Evolutionary conservation across 1,140 invertebrate genomes (phyloP).

Genomic region (Cotesia vestalis): DNA sequence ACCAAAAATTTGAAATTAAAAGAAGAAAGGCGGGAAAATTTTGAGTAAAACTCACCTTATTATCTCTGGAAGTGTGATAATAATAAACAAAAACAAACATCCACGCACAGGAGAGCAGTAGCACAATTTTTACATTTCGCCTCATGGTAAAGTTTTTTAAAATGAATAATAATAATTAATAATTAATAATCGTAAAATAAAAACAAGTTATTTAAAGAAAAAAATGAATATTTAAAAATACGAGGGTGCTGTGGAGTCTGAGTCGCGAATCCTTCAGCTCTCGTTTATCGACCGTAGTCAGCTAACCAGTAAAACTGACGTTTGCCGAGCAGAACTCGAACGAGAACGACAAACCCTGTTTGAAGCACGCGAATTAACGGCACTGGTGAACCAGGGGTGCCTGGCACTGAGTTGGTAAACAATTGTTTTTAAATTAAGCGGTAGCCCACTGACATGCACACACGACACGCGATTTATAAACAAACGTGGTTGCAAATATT

Average conservation of each 20-base stretch:
- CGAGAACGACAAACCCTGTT: not conserved
- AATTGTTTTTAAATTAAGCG: no score
- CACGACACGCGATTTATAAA: not conserved
- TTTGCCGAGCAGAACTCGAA: not conserved
- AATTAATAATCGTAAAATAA: no score
- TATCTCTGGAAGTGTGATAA: slow-evolving; percentile 65
- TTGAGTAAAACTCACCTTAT: slow-evolving; percentile 51
- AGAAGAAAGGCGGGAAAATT: slow-evolving; percentile 13
- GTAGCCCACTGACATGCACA: slow-evolving; percentile 5
- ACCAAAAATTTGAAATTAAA: not conserved
- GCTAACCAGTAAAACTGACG: slow-evolving; percentile 21
- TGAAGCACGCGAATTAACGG: not conserved
- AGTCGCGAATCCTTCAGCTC: slow-evolving; percentile 8
- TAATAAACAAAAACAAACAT: slow-evolving; percentile 70
- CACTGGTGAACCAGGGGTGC: not conserved
- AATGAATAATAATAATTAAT: no score
- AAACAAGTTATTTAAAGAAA: no score
- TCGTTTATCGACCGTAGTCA: slow-evolving; percentile 37
- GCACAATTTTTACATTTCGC: slow-evolving; percentile 68
- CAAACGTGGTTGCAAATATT: not conserved
- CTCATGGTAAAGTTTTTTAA: slow-evolving; percentile 53
- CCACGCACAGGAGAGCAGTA: slow-evolving; percentile 68
- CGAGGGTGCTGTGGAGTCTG: not conserved
- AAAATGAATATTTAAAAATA: not conserved
- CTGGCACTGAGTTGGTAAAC: no score